phyloP scores from a whole-genome alignment of 2,797 vertebrate species.

The Uromys caudimaculatus region DNA sequence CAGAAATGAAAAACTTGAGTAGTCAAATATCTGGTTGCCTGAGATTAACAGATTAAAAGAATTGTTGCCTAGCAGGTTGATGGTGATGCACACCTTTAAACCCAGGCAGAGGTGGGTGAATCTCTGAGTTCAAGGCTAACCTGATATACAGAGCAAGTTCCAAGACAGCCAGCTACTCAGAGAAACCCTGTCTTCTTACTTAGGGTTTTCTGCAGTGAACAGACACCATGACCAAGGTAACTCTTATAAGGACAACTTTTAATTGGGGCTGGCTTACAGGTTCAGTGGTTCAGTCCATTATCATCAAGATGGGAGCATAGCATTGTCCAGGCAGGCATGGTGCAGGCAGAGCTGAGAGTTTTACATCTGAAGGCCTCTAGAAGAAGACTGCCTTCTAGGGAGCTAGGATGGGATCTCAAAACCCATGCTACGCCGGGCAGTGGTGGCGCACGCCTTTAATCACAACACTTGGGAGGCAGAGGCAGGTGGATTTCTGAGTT shows the following conservation, averaged over 20 bases:
- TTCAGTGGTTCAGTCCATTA: background rate
- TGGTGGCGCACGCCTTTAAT: no score
- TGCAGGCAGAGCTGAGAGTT: background rate
- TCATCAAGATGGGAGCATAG: background rate
- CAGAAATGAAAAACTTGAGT: slow-evolving; percentile 31
- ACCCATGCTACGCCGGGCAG: no score
- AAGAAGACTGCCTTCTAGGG: background rate
- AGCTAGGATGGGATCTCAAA: background rate
- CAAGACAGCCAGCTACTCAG: background rate
- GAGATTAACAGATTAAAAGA: slow-evolving; percentile 8
- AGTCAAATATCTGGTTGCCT: background rate
- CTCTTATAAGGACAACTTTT: background rate
- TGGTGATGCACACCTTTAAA: background rate
- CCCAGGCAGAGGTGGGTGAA: background rate
- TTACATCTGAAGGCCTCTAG: background rate
- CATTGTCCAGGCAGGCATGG: background rate
- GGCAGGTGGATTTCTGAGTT: no score
- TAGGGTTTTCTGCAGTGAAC: background rate
- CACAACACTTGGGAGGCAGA: no score
- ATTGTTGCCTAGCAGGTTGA: background rate
- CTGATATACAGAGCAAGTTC: background rate
- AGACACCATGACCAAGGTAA: background rate
- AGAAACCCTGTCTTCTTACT: background rate
- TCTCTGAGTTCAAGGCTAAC: background rate
- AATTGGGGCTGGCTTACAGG: no score